These are phyloP conservation scores for Timema podura DNA, from an alignment of 2,888 invertebrate genomes.

Conservation along the genomic window DNA sequence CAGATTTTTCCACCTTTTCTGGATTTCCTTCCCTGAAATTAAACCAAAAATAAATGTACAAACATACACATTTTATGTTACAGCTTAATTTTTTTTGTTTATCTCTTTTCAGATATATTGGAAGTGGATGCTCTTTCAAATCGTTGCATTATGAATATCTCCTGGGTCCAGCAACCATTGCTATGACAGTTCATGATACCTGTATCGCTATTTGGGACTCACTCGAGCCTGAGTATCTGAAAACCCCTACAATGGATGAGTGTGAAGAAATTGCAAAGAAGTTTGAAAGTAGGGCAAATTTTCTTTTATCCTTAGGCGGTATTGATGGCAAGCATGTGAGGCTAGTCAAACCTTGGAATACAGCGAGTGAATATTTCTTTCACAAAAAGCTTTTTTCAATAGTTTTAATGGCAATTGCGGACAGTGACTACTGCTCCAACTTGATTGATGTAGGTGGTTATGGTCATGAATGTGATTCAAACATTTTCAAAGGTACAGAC, in stretches of 20 bases:
- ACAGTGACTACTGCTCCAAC: neutral
- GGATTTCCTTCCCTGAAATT: too few species aligned
- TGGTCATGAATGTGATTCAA: neutral
- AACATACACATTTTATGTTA: too few species aligned
- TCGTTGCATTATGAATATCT: neutral
- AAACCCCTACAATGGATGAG: neutral
- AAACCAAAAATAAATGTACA: too few species aligned
- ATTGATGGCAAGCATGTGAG: conserved; percentile 4
- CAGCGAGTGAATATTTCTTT: neutral
- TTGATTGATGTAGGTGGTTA: neutral
- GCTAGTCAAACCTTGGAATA: neutral
- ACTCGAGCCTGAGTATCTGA: neutral
- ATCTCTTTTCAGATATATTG: too few species aligned
- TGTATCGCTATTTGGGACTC: too few species aligned
- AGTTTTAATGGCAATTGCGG: neutral
- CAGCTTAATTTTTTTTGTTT: too few species aligned
- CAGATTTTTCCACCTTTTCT: too few species aligned
- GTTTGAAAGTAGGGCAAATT: neutral
- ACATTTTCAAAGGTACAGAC: neutral
- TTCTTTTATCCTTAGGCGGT: neutral
- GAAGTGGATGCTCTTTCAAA: neutral
- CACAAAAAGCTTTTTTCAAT: neutral
- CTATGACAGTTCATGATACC: neutral
- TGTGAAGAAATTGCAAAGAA: neutral
- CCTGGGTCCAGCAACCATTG: neutral